A percentile compares a stretch with the other conserved stretches of the same genome.
Conservation (phyloP, 2,888 invertebrate genomes). For the Phasia obesa region DNA sequence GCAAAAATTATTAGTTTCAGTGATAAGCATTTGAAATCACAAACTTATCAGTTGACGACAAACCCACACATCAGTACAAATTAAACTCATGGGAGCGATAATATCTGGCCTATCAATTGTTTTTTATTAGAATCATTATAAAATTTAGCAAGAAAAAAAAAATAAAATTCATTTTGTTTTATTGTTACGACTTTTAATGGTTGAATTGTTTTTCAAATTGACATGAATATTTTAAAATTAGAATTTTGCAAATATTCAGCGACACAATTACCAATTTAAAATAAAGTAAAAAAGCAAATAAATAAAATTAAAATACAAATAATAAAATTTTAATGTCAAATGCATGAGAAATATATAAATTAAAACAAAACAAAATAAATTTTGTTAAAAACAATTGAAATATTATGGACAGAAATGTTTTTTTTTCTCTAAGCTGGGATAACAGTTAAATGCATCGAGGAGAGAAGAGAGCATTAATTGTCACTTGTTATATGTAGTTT, state of each 20-base stretch:
- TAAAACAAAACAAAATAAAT: constrained; percentile 14
- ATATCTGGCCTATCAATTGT: background rate
- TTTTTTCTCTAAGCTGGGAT: constrained; percentile 35
- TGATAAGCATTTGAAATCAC: no score
- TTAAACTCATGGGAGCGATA: no score
- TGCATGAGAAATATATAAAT: constrained; percentile 20
- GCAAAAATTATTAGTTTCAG: no score
- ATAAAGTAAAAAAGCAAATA: constrained; percentile 8
- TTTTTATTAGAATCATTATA: background rate
- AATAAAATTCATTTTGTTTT: background rate
- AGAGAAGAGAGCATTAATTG: no score
- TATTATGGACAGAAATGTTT: no score
- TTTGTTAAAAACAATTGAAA: constrained; percentile 24
- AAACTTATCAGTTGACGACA: no score
- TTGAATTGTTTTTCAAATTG: constrained; percentile 37
- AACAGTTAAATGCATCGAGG: no score
- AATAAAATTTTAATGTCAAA: constrained; percentile 46
- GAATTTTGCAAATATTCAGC: no score
- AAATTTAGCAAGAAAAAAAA: background rate
- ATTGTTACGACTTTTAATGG: constrained; percentile 16
- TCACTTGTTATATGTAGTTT: no score
- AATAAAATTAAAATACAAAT: constrained; percentile 20
- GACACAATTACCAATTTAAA: no score
- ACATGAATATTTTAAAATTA: constrained; percentile 13
- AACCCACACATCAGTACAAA: no score